phyloP scores from a whole-genome alignment of 1,140 invertebrate genomes.

The Dreissena rostriformis region DNA sequence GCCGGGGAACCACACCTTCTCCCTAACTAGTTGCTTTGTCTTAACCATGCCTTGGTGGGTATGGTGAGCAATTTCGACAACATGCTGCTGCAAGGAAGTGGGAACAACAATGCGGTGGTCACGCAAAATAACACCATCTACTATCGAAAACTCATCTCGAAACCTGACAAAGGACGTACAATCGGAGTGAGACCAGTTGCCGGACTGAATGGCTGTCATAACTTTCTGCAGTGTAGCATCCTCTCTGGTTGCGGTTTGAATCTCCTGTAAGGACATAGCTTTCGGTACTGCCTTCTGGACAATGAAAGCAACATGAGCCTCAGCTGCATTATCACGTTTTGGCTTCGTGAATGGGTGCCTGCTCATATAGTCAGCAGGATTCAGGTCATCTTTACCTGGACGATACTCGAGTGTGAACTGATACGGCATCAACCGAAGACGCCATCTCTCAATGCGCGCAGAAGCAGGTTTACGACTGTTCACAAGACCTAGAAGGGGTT shows the following conservation, averaged over 20 bases:
- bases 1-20: constrained; percentile 76
- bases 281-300: constrained; percentile 39
- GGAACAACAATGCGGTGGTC: constrained; percentile 64
- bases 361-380: constrained; percentile 62
- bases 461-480: constrained; percentile 49
- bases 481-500: constrained; percentile 56
- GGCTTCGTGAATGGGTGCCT: constrained; percentile 50
- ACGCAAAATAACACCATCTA: constrained; percentile 52
- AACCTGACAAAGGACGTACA: constrained; percentile 25
- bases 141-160: constrained; percentile 49
- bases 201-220: constrained; percentile 43
- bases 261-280: constrained; percentile 47
- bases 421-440: constrained; percentile 58
- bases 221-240: constrained; percentile 42
- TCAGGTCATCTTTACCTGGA: constrained; percentile 56
- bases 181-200: constrained; percentile 41
- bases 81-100: constrained; percentile 52
- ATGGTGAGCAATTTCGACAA: constrained; percentile 63
- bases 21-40: constrained; percentile 70
- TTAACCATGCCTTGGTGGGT: constrained; percentile 67
- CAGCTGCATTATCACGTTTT: constrained; percentile 41
- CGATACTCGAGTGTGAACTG: constrained; percentile 48
- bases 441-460: constrained; percentile 59
- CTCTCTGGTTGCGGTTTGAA: constrained; percentile 28
- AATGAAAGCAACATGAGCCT: constrained; percentile 57